Evolutionary conservation across 1,140 invertebrate genomes (phyloP).

Genomic region (Zaprionus tsacasi): DNA sequence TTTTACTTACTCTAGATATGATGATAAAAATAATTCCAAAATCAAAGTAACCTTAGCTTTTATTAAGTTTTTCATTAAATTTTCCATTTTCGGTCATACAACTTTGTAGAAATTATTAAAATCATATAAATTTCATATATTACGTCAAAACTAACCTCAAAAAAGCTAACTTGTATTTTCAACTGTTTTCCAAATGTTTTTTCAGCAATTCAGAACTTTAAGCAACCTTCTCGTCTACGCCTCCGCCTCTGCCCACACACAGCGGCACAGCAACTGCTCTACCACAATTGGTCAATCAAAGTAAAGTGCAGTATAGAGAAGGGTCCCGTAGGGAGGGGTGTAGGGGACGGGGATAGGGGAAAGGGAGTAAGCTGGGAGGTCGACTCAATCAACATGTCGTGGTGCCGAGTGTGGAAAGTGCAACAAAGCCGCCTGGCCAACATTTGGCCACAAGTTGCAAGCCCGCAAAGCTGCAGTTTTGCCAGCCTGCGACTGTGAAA

Average conservation of each 20-base stretch:
- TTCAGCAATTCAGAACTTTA: neutral
- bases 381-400: constrained; percentile 78
- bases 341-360: neutral
- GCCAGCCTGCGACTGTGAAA: constrained; percentile 49
- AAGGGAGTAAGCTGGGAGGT: constrained; percentile 1
- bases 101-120: too few species aligned
- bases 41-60: too few species aligned
- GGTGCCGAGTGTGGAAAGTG: constrained; percentile 56
- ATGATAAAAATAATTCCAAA: neutral
- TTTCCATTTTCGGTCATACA: too few species aligned
- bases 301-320: neutral
- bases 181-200: neutral
- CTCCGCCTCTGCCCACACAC: neutral
- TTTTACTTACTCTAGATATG: neutral
- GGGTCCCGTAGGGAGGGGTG: neutral
- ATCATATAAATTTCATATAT: neutral
- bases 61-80: too few species aligned
- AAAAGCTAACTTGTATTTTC: too few species aligned
- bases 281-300: constrained; percentile 6
- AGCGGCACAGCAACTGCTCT: neutral
- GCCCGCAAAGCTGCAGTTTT: constrained; percentile 73
- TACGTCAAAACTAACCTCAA: neutral
- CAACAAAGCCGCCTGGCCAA: constrained; percentile 72
- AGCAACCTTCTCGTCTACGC: neutral
- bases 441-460: constrained; percentile 80